Base-by-base conservation (phyloP, 1,140 invertebrate species). In the Drosophila nikananu region DNA sequence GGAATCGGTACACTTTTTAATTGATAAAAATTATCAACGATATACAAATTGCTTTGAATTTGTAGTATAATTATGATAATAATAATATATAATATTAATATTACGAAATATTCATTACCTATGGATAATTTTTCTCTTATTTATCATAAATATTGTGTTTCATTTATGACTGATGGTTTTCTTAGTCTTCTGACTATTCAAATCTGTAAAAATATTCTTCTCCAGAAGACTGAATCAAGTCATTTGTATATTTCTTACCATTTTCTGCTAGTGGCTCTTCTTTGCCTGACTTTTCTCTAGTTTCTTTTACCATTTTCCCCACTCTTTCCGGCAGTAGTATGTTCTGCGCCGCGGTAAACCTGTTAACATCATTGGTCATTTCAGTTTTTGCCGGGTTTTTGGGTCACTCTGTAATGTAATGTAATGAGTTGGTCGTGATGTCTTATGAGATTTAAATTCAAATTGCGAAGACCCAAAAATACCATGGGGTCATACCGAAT, bases 371-470 rank as follows among this genome's bases (percentile, higher is more conserved):
- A 54, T 75, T 63, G 71, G 59, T 49, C 41, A 55, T 65, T 72
- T 86, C 46, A 63, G 35, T 66, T 46, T 65, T 75, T 46, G 67
- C 15, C 70, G 41, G 60, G 21, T 77, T 89, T 87, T 86, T 75
- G 75, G 81, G 82, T 91, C 86, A 89, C 52, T 44, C 44, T 77
- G 46, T 21, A 67, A 54, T 66, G 55, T 21, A 67, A 37, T 76
- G 73, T 87, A 91, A 91, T 91, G 82, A 81, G 59, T 77, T 77
- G 51, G 70, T 91, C 80, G 87, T 91, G 86, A 91, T 87, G 71
- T 86, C 83, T 83, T 87, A 86, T 91, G 80, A 91, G 73, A 54
- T 57, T 75, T 54, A 78, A 91, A 73, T 87, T 79, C 58, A 77
- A 81, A 76, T 81, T 81, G 71, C 77, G 41, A 77, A 77, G 57